These are phyloP conservation scores for Monarcha castaneiventris DNA, from an alignment of 2,113 vertebrate genomes.

Conservation along the genomic window DNA sequence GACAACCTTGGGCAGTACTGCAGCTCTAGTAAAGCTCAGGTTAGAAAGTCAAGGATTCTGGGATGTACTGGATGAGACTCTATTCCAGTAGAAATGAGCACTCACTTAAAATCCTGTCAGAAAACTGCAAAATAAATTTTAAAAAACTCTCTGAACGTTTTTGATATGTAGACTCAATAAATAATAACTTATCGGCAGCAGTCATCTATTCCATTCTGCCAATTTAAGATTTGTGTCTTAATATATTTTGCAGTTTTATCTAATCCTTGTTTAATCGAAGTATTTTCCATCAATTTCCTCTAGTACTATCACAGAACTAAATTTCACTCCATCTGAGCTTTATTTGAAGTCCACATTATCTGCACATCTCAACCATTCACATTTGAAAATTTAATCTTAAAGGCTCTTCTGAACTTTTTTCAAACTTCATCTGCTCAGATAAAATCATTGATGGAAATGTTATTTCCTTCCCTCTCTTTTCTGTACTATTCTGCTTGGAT, in stretches of 20 bases:
- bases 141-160: background rate
- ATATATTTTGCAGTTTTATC: background rate
- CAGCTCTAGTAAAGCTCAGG: background rate
- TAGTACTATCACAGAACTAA: background rate
- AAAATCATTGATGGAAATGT: background rate
- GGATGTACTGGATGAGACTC: background rate
- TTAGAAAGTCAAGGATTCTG: background rate
- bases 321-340: background rate
- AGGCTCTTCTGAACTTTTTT: background rate
- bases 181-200: background rate
- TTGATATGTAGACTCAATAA: background rate
- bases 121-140: background rate
- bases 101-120: background rate
- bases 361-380: background rate
- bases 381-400: background rate
- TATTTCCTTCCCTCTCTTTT: background rate
- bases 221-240: background rate
- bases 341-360: background rate
- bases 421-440: background rate
- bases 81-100: background rate
- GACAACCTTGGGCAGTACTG: background rate
- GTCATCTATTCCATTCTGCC: background rate
- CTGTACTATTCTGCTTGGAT: background rate
- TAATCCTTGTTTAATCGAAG: background rate
- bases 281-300: background rate